Evolutionary conservation across 2,113 vertebrate species (phyloP).

Genomic region (Neolamprologus sp.): DNA sequence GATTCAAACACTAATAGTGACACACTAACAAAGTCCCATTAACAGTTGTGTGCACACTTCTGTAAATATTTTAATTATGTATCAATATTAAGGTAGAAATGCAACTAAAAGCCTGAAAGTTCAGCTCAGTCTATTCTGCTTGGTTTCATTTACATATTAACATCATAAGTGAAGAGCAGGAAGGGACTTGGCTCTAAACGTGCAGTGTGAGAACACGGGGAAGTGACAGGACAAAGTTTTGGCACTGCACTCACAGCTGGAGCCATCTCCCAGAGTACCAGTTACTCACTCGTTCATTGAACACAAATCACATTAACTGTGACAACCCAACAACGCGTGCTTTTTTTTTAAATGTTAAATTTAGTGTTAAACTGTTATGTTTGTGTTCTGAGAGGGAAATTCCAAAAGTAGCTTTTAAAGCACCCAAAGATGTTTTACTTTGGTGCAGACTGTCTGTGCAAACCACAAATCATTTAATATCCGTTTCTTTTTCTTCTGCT

Average conservation of each 20-base stretch:
- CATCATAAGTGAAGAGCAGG: fast-evolving
- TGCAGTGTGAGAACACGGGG: background rate
- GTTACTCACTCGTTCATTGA: background rate
- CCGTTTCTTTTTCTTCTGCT: background rate
- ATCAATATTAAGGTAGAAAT: background rate
- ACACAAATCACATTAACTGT: background rate
- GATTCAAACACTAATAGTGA: background rate
- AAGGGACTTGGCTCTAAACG: background rate
- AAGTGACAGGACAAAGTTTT: background rate
- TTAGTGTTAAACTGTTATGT: background rate
- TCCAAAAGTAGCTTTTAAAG: background rate
- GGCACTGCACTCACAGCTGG: background rate
- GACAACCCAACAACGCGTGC: background rate
- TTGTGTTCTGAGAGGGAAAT: background rate
- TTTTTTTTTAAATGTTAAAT: background rate
- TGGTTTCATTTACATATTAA: background rate
- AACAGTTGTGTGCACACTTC: background rate
- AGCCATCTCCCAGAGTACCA: background rate
- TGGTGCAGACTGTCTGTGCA: background rate
- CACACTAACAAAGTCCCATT: background rate
- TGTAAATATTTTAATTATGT: background rate
- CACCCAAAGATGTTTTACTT: background rate
- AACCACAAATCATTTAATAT: background rate
- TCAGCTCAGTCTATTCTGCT: background rate
- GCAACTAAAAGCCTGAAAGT: background rate